phyloP scores from a whole-genome alignment of 2,797 vertebrate species.

The Thaleichthys pacificus region DNA sequence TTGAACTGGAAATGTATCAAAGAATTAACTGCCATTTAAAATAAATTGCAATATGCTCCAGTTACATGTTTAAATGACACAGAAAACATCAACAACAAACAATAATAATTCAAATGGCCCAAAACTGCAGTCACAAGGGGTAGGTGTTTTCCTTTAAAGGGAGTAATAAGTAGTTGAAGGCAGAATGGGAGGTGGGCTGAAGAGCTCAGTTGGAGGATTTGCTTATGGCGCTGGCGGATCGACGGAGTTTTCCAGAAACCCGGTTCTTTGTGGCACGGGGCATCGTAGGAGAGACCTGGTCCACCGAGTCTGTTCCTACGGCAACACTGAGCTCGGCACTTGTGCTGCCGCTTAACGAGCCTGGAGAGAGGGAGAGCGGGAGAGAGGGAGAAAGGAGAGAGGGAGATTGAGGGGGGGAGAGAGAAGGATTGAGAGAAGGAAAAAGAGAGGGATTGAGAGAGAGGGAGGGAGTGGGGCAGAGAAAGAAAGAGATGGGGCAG shows the following conservation, averaged over 20 bases:
- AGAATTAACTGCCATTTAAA: conserved; percentile 53
- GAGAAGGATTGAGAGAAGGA: conserved; percentile 6
- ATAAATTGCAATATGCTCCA: conserved; percentile 59
- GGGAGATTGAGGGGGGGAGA: conserved; percentile 24
- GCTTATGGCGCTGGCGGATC: conserved; percentile 79
- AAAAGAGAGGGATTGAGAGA: not conserved
- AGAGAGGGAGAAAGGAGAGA: conserved; percentile 15
- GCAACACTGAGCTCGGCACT: conserved; percentile 69
- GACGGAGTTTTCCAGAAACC: conserved; percentile 75
- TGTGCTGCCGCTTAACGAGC: conserved; percentile 77
- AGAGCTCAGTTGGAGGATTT: conserved; percentile 77
- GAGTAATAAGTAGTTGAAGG: conserved; percentile 28
- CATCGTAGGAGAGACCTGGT: conserved; percentile 73
- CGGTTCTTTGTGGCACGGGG: conserved; percentile 73
- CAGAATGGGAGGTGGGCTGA: conserved; percentile 7
- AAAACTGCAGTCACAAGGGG: conserved; percentile 58
- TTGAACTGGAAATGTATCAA: conserved; percentile 54
- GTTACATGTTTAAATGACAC: conserved; percentile 50
- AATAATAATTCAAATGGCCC: conserved; percentile 23
- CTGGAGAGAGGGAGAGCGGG: conserved; percentile 64
- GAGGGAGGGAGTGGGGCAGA: not conserved
- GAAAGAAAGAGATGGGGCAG: not conserved
- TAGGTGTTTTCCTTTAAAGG: not conserved
- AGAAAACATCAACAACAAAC: conserved; percentile 29
- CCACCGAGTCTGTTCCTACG: conserved; percentile 48